Conservation (phyloP, 2,113 vertebrate genomes). For the Corythornis madagascariensis region DNA sequence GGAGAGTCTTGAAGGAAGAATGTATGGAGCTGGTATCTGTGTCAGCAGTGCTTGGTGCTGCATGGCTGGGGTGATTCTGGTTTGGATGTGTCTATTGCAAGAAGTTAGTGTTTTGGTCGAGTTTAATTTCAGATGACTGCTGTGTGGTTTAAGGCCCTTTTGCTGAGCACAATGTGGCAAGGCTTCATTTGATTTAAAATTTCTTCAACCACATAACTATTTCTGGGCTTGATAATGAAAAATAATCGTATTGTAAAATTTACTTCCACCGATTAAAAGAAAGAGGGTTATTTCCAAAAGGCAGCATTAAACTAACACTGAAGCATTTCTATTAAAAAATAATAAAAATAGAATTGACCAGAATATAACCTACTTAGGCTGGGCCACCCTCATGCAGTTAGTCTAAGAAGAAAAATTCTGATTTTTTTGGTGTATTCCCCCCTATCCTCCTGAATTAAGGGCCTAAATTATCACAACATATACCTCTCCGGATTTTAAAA, state of each 20-base stretch:
- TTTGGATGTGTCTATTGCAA: not conserved
- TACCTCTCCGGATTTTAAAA: too few relatives aligned
- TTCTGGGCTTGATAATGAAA: not conserved
- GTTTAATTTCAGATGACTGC: not conserved
- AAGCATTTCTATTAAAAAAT: not conserved
- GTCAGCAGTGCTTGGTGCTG: not conserved
- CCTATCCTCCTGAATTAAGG: too few relatives aligned
- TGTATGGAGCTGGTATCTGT: not conserved
- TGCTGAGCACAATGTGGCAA: not conserved
- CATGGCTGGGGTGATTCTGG: not conserved
- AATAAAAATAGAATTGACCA: not conserved
- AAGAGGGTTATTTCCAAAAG: not conserved
- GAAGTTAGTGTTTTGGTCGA: not conserved
- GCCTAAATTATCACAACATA: too few relatives aligned
- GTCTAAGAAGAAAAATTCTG: too few relatives aligned
- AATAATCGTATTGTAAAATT: not conserved
- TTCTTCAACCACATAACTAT: not conserved
- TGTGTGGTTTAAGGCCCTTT: not conserved
- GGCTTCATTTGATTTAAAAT: not conserved
- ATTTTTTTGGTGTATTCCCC: too few relatives aligned
- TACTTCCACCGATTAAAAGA: constrained; percentile 5
- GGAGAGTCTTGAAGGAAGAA: not conserved
- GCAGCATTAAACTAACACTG: not conserved
- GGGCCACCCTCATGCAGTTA: not conserved
- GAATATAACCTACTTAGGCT: not conserved